Conservation (phyloP, 2,888 invertebrate genomes). For the Aethes cnicana region DNA sequence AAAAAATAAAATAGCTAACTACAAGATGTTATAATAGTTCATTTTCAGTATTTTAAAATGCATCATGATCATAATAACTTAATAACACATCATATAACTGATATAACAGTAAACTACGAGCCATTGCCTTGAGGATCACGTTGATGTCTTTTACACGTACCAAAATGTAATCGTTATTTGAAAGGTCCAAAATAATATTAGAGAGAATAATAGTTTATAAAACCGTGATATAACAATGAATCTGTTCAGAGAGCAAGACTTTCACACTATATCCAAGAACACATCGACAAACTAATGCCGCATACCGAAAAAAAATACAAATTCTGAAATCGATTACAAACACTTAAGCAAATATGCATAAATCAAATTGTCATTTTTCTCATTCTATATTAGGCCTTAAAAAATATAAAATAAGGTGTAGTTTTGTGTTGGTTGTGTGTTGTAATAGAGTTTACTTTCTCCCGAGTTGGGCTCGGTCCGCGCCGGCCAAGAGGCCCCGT, state of each 20-base stretch:
- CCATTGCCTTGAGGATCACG: slow-evolving; percentile 18
- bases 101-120: neutral
- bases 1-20: too few species aligned
- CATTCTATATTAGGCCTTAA: slow-evolving; percentile 11
- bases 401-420: slow-evolving; percentile 9
- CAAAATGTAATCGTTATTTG: neutral
- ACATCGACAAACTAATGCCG: too few species aligned
- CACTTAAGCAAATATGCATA: slow-evolving; percentile 27
- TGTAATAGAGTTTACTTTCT: slow-evolving; percentile 73
- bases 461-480: slow-evolving; percentile 56
- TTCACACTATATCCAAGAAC: neutral
- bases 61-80: too few species aligned
- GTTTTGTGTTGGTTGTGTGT: slow-evolving; percentile 33
- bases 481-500: slow-evolving; percentile 67
- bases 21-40: too few species aligned
- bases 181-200: too few species aligned
- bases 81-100: too few species aligned
- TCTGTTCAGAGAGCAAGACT: too few species aligned
- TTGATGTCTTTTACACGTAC: slow-evolving; percentile 44
- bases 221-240: too few species aligned
- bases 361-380: neutral
- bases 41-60: too few species aligned
- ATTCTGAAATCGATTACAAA: slow-evolving; percentile 27
- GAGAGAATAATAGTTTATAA: too few species aligned
- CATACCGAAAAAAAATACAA: slow-evolving; percentile 10